Conservation (phyloP, 2,797 vertebrate genomes). For the Pantherophis vulpinus region DNA sequence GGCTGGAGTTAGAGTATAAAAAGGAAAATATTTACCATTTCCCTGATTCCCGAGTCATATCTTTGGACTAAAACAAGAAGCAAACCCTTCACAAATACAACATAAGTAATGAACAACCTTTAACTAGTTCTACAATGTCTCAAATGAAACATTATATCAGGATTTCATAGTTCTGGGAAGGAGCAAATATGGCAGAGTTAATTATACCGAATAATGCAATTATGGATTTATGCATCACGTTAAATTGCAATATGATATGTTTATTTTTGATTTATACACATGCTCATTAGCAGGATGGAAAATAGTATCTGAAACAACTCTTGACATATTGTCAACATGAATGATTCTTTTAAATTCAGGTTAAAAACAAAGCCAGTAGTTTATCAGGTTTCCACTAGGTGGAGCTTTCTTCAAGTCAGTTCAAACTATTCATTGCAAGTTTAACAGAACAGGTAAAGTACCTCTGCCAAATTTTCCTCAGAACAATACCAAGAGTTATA, state of each 20-base stretch:
- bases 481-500: background rate
- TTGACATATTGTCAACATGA: background rate
- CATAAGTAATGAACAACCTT: background rate
- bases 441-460: background rate
- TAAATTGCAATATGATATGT: background rate
- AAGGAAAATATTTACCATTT: background rate
- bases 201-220: background rate
- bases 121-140: background rate
- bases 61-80: background rate
- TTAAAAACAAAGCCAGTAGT: background rate
- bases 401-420: slow-evolving; percentile 44
- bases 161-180: background rate
- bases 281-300: background rate
- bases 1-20: background rate
- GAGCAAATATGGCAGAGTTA: background rate
- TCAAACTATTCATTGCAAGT: background rate
- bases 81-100: background rate
- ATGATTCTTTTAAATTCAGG: background rate
- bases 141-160: background rate
- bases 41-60: background rate
- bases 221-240: background rate
- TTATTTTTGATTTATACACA: background rate
- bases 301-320: background rate
- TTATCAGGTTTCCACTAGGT: slow-evolving; percentile 49
- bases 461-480: background rate